A percentile compares a stretch with the other conserved stretches of the same genome.
These are phyloP conservation scores for Microchrysa polita DNA, from an alignment of 2,888 invertebrate genomes.

Conservation along the genomic window DNA sequence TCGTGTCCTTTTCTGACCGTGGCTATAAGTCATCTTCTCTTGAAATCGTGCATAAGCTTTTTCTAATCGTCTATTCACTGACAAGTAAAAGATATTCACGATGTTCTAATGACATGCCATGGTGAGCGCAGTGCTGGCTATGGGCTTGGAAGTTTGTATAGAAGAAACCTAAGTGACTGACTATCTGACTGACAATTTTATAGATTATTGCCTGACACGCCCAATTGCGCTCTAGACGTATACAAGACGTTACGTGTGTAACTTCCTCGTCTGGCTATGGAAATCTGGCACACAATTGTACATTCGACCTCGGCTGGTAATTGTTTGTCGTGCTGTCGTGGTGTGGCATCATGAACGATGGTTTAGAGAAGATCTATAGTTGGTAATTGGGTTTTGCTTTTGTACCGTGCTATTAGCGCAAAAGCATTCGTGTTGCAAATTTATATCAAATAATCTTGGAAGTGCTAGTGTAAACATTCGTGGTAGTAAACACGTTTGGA, in stretches of 20 bases:
- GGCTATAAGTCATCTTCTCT: background rate
- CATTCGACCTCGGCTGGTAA: conserved; percentile 23
- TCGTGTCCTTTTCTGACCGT: background rate
- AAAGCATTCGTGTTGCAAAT: background rate
- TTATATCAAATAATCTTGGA: background rate
- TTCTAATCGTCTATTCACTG: too few relatives aligned
- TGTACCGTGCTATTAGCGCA: background rate
- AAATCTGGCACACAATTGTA: conserved; percentile 17
- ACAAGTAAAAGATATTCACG: too few relatives aligned
- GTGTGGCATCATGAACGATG: conserved; percentile 20
- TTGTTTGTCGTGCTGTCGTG: conserved; percentile 39
- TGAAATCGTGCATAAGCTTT: too few relatives aligned
- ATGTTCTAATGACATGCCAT: background rate
- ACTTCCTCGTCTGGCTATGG: background rate
- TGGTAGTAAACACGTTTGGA: background rate
- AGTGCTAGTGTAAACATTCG: too few relatives aligned
- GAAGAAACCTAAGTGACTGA: conserved; percentile 30
- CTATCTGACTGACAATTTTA: conserved; percentile 41
- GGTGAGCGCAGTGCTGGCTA: background rate
- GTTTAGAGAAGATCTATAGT: conserved; percentile 38
- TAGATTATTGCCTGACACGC: conserved; percentile 37
- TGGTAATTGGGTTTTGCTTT: conserved; percentile 34
- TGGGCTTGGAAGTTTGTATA: background rate
- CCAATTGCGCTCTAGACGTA: conserved; percentile 32
- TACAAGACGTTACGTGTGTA: too few relatives aligned